Evolutionary conservation across 2,797 vertebrate genomes (phyloP), one percentile per base, ranked within the genome.

Genomic region (Eulemur albifrons): DNA sequence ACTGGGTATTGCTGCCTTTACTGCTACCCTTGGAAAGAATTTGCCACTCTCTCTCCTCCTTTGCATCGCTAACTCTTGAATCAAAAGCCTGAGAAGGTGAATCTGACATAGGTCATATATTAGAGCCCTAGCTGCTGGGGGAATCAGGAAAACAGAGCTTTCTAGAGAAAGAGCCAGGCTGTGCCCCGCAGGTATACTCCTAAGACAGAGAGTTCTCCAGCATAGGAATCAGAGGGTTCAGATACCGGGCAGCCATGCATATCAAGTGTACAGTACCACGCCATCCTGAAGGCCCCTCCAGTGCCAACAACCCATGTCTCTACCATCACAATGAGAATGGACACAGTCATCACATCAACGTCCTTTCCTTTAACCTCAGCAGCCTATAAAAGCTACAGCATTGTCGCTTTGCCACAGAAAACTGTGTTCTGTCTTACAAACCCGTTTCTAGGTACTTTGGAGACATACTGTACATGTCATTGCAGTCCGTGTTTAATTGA

Each of bases 81-180:
- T 88, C n/a, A 54, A 67, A 92, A 91, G 73, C 73, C 73, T 38
- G 30, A 96, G 57, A 85, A 65, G 93, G 45, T 95, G 40, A 52
- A 40, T 50, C 43, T 45, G 88, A 85, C 30, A 57, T 38, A 0
- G 32, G 70, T 88, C 43, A 30, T 63, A 18, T 27, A 30, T 70
- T 8, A 85, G 76, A 69, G 67, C 10, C 52, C 43, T 48, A 2
- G 23, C 38, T 90, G 35, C 40, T 21, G 5, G 23, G 25, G 65
- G 21, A 18, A 17, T 11, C 30, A 63, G 70, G 61, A 45, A 93
- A 79, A 35, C 52, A 84, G 77, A 63, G 52, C 40, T 92, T 77
- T 80, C 38, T 32, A 67, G 87, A 81, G 50, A 70, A 77, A 27
- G 45, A 93, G n/a, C 12, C 32, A 59, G 69, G 7, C 63, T 85